Conservation (phyloP, 2,113 vertebrate species). For the Ovibos moschatus region DNA sequence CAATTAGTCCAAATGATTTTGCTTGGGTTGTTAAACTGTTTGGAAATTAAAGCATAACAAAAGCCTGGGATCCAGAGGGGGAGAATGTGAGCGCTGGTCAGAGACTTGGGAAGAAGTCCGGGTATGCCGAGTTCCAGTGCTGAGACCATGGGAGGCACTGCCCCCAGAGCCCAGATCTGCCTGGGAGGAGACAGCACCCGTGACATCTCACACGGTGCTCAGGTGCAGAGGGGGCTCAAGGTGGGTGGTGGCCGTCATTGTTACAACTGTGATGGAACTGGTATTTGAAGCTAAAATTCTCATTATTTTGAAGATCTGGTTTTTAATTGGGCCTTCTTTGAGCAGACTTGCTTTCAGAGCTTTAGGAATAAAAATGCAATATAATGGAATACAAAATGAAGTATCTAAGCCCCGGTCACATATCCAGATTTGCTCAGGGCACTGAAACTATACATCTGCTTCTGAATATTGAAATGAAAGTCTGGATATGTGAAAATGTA, state of each 20-base stretch:
- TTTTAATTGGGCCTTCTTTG: not conserved
- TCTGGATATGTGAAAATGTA: not conserved
- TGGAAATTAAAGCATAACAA: not conserved
- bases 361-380: not conserved
- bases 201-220: rapidly evolving
- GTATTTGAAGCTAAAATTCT: not conserved
- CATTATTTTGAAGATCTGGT: not conserved
- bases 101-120: not conserved
- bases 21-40: not conserved
- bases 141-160: not conserved
- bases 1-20: not conserved
- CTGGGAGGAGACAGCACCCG: not conserved
- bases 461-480: not conserved
- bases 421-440: not conserved
- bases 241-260: not conserved
- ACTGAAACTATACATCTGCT: not conserved
- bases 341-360: not conserved
- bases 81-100: not conserved
- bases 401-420: not conserved
- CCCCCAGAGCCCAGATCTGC: not conserved
- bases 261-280: too few species aligned
- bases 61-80: not conserved
- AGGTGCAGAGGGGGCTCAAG: not conserved
- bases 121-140: not conserved
- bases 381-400: not conserved